These are phyloP conservation scores for Sanderia malayensis DNA, from an alignment of 30 jellyfish, hydroid and myxozoan genomes.

Conservation along the genomic window DNA sequence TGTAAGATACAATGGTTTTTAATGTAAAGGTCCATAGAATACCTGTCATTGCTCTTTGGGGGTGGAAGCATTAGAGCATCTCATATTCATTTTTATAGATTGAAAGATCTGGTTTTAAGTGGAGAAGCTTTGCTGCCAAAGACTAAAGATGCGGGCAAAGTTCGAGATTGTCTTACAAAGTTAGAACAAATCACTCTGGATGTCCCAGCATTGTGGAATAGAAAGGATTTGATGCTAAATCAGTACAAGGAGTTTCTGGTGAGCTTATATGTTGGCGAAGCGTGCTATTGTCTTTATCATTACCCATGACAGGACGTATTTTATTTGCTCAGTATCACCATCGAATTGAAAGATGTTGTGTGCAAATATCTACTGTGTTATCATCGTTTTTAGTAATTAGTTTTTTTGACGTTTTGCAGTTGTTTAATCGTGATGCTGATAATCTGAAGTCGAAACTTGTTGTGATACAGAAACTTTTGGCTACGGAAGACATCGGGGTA, in stretches of 20 bases:
- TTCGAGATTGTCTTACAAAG: background rate
- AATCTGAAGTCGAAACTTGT: conserved; percentile 29
- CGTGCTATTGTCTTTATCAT: background rate
- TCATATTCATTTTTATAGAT: background rate
- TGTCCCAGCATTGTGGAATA: background rate
- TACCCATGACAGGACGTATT: background rate
- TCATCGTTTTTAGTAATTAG: background rate
- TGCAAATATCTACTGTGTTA: background rate
- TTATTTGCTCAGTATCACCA: background rate
- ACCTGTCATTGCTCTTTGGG: background rate
- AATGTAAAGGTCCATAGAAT: background rate
- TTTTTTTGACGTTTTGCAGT: background rate
- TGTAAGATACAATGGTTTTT: background rate
- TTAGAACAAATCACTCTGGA: background rate
- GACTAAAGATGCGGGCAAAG: background rate
- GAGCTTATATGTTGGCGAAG: background rate
- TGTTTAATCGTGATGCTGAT: conserved; percentile 52
- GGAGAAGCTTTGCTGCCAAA: background rate
- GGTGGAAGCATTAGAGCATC: background rate
- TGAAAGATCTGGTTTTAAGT: background rate
- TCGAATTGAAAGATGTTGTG: background rate
- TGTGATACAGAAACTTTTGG: conserved; percentile 36
- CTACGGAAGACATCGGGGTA: conserved; percentile 51
- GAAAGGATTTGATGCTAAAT: background rate
- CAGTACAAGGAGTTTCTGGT: background rate